Conservation (phyloP, 2,797 vertebrate species). For the Sebastolobus altivelis region DNA sequence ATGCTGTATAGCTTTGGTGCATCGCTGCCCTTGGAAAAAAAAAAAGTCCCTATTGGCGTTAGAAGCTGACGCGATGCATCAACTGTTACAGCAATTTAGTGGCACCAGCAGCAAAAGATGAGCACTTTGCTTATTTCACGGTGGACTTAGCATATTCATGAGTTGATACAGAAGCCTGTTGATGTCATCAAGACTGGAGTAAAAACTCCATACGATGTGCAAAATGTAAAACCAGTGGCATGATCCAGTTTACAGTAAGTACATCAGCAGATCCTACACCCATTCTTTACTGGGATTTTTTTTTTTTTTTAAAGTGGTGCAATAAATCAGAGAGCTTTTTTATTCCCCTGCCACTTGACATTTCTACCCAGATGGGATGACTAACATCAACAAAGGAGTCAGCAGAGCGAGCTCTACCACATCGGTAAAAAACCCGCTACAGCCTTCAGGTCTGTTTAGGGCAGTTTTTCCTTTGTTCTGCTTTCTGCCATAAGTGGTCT, state of each 20-base stretch:
- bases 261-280: constrained; percentile 7
- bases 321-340: constrained; percentile 33
- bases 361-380: constrained; percentile 55
- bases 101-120: constrained; percentile 19
- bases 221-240: constrained; percentile 5
- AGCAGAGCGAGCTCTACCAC: constrained; percentile 28
- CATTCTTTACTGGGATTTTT: not conserved
- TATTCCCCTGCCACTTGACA: constrained; percentile 40
- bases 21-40: constrained; percentile 56
- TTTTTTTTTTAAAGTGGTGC: constrained; percentile 5
- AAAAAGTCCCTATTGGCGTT: constrained; percentile 34
- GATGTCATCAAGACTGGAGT: constrained; percentile 1
- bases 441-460: constrained; percentile 18
- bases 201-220: constrained; percentile 2
- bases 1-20: constrained; percentile 61
- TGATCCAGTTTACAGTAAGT: constrained; percentile 10
- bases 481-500: constrained; percentile 14
- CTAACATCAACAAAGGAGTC: constrained; percentile 48
- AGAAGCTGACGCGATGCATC: constrained; percentile 28
- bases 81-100: constrained; percentile 58
- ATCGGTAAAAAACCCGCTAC: not conserved
- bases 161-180: constrained; percentile 18
- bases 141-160: constrained; percentile 24
- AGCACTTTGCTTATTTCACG: constrained; percentile 27
- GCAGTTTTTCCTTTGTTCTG: constrained; percentile 31